Conservation (phyloP, 2,888 invertebrate genomes). For the Drosophila austrosaltans region DNA sequence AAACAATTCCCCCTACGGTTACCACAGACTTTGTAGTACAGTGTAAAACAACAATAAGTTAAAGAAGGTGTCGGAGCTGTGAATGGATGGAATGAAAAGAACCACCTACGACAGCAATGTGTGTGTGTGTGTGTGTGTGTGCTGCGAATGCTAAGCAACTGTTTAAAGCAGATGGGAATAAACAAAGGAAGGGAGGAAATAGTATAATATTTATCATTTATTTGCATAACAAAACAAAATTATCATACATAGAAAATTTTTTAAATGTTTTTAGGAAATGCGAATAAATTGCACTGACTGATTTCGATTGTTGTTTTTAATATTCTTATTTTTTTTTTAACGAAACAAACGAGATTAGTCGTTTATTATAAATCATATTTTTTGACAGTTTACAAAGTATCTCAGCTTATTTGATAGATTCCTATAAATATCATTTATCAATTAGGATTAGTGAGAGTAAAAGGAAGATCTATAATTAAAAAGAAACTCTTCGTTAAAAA, state of each 20-base stretch:
- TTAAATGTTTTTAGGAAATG: not conserved
- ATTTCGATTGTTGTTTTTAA: not conserved
- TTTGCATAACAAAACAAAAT: not conserved
- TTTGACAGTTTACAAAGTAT: not conserved
- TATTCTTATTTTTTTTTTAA: not conserved
- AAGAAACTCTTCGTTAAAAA: too few relatives aligned
- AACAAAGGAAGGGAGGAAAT: not conserved
- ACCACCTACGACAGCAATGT: not conserved
- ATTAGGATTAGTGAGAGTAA: too few relatives aligned
- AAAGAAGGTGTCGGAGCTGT: not conserved
- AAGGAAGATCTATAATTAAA: too few relatives aligned
- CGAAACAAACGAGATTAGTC: not conserved
- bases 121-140: not conserved
- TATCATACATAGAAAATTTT: not conserved
- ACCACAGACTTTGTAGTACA: too few relatives aligned
- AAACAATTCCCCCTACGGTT: not conserved
- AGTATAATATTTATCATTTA: not conserved
- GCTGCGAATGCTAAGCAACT: constrained; percentile 1
- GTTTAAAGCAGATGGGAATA: not conserved
- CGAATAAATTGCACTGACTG: constrained; percentile 6
- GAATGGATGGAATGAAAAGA: not conserved
- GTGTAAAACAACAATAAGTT: not conserved
- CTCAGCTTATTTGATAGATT: too few relatives aligned
- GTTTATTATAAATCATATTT: not conserved
- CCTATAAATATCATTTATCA: too few relatives aligned